Base-by-base conservation (phyloP, 2,113 vertebrate species). In the Mus spicilegus region DNA sequence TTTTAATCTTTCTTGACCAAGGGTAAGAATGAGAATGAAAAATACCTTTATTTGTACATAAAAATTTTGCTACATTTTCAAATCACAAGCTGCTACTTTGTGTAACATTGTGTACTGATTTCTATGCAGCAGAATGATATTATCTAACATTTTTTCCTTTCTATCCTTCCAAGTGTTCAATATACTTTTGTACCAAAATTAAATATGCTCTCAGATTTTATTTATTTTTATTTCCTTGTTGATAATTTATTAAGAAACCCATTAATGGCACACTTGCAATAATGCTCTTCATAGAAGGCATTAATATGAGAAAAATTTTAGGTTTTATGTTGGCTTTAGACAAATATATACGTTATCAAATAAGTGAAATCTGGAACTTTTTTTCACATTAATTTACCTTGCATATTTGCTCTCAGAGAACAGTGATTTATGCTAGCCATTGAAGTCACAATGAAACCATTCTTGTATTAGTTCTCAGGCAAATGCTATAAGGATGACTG, bases 201-300 rank as follows among this genome's bases (percentile, higher is more conserved):
- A 67, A 94, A n/a, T 58, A 88, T 36, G 54, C 82, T 76, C 20
- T 33, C 51, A 86, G 58, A 95, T 56, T 85, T 36, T 89, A 63
- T 88, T 72, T 28, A 12, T 54, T 5, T 65, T 46, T 63, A 72
- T 8, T 5, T 72, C 49, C 42, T 87, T 42, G 75, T 46, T 28
- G 69, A 87, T 77, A 39, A 91, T 56, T 75, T 95, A 24, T 13
- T 93, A 91, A 88, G 72, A 69, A 91, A 86, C 84, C 26, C 13
- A 90, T 94, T 78, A 94, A 85, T 10, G 80, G 56, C 2, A 36
- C 12, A 89, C 28, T 89, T 92, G 26, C 11, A 86, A 61, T n/a
- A 86, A 20, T 61, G 11, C 33, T 51, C 36, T 63, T 77, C 30
- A 36, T 28, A 14, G 13, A 39, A 67, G 36, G 30, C 26, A 56